Percentiles rank a stretch among this genome's conserved stretches.
These are phyloP conservation scores for Ophthalmolycus amberensis DNA, from an alignment of 2,113 vertebrate genomes.

Conservation along the genomic window DNA sequence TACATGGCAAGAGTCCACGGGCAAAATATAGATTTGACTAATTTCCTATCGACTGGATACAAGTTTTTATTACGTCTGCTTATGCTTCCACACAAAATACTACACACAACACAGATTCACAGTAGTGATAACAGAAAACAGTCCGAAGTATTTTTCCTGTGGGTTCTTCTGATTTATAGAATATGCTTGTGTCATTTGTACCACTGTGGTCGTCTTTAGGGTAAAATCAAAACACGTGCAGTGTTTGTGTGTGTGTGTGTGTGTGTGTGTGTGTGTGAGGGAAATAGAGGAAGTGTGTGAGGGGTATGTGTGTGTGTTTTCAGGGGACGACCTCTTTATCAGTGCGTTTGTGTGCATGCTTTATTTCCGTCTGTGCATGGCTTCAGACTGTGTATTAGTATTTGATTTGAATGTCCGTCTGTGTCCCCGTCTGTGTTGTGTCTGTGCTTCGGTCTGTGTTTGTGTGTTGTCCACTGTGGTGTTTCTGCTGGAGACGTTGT, in stretches of 20 bases:
- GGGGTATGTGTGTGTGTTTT: slow-evolving; percentile 41
- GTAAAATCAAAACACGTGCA: slow-evolving; percentile 30
- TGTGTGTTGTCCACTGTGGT: slow-evolving; percentile 17
- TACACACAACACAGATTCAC: slow-evolving; percentile 47
- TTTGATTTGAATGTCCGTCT: slow-evolving; percentile 34
- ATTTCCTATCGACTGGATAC: slow-evolving; percentile 44
- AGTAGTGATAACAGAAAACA: slow-evolving; percentile 49
- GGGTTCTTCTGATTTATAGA: slow-evolving; percentile 80
- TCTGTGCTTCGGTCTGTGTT: slow-evolving; percentile 33
- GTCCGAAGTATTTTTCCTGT: slow-evolving; percentile 82
- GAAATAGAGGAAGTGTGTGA: neutral
- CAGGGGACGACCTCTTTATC: slow-evolving; percentile 19
- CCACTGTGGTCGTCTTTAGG: slow-evolving; percentile 71
- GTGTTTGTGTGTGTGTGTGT: slow-evolving; percentile 27
- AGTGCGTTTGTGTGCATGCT: slow-evolving; percentile 68
- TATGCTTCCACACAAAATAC: slow-evolving; percentile 37
- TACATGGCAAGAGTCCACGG: slow-evolving; percentile 83
- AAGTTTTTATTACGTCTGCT: slow-evolving; percentile 33
- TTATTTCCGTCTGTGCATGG: slow-evolving; percentile 61
- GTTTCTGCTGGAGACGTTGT: slow-evolving; percentile 32
- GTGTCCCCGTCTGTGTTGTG: slow-evolving; percentile 40
- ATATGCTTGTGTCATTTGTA: slow-evolving; percentile 78
- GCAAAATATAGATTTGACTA: slow-evolving; percentile 76
- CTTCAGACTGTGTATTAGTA: slow-evolving; percentile 48
- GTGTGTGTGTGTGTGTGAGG: slow-evolving; percentile 24